Conservation (phyloP, 2,797 vertebrate species). For the Pseudocheirus occidentalis region DNA sequence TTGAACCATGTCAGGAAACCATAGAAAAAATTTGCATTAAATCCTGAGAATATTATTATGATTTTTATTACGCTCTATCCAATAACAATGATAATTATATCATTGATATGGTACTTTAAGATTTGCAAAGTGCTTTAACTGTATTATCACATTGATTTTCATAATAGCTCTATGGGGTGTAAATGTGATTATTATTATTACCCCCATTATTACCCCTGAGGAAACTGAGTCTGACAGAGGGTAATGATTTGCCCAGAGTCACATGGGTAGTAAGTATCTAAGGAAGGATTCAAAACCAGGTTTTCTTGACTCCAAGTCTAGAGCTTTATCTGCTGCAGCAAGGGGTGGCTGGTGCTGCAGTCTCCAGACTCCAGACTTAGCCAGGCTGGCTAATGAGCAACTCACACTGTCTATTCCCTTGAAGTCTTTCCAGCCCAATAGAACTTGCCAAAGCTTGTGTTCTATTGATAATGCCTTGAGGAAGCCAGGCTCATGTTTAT, state of each 20-base stretch:
- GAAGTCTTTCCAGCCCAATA: not conserved
- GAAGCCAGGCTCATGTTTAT: not conserved
- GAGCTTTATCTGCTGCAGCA: not conserved
- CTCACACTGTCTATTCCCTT: not conserved
- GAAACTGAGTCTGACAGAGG: not conserved
- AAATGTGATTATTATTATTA: not conserved
- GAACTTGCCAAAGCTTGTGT: not conserved
- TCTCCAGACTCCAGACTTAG: not conserved
- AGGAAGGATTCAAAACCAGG: not conserved
- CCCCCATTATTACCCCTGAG: not conserved
- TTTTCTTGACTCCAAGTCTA: not conserved
- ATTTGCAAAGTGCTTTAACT: not conserved
- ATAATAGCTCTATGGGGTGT: not conserved
- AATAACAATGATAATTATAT: not conserved
- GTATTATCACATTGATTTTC: not conserved
- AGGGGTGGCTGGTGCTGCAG: not conserved
- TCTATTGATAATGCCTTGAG: not conserved
- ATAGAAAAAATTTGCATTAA: not conserved
- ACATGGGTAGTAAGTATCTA: not conserved
- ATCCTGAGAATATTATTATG: not conserved
- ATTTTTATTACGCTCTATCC: not conserved
- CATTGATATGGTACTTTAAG: not conserved
- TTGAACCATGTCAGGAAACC: not conserved
- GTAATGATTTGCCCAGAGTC: not conserved
- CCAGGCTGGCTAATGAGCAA: not conserved